phyloP scores from a whole-genome alignment of 2,113 vertebrate genomes.

The Paramisgurnus dabryanus region DNA sequence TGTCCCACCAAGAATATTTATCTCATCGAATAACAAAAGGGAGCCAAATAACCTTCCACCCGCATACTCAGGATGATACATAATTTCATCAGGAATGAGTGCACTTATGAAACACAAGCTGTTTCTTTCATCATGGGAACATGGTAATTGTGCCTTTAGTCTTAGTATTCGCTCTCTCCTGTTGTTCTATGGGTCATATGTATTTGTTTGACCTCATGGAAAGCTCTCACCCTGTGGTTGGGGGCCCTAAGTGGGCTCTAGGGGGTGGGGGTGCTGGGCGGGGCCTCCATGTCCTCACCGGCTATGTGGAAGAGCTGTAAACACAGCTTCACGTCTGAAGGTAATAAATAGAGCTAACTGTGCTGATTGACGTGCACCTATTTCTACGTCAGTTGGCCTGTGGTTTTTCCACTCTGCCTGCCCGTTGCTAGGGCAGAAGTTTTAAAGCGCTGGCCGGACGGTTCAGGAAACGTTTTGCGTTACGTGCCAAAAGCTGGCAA shows the following conservation, averaged over 20 bases:
- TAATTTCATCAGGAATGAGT: slow-evolving; percentile 48
- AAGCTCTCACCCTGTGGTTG: slow-evolving; percentile 59
- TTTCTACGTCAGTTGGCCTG: slow-evolving; percentile 56
- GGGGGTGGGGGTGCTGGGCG: slow-evolving; percentile 17
- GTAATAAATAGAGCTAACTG: slow-evolving; percentile 70
- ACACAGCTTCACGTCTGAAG: slow-evolving; percentile 62
- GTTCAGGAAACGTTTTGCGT: slow-evolving; percentile 49
- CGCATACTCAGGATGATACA: slow-evolving; percentile 27
- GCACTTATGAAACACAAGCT: slow-evolving; percentile 57
- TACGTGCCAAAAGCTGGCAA: slow-evolving; percentile 20
- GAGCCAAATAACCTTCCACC: slow-evolving; percentile 28
- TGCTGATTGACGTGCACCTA: slow-evolving; percentile 65
- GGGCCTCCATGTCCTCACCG: slow-evolving; percentile 41
- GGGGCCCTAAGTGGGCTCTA: slow-evolving; percentile 36
- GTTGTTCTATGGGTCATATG: slow-evolving; percentile 58
- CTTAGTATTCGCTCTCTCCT: slow-evolving; percentile 19
- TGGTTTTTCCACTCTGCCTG: slow-evolving; percentile 61
- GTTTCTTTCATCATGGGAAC: slow-evolving; percentile 60
- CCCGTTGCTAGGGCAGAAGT: slow-evolving; percentile 53
- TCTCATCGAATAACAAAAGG: slow-evolving; percentile 20
- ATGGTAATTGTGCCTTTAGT: slow-evolving; percentile 50
- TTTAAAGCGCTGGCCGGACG: slow-evolving; percentile 38
- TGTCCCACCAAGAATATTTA: slow-evolving; percentile 25
- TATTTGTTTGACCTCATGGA: slow-evolving; percentile 74
- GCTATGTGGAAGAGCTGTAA: slow-evolving; percentile 65